Percentiles rank a stretch among this genome's conserved stretches.
Conservation (phyloP, 2,797 vertebrate species). For the Thunnus albacares region DNA sequence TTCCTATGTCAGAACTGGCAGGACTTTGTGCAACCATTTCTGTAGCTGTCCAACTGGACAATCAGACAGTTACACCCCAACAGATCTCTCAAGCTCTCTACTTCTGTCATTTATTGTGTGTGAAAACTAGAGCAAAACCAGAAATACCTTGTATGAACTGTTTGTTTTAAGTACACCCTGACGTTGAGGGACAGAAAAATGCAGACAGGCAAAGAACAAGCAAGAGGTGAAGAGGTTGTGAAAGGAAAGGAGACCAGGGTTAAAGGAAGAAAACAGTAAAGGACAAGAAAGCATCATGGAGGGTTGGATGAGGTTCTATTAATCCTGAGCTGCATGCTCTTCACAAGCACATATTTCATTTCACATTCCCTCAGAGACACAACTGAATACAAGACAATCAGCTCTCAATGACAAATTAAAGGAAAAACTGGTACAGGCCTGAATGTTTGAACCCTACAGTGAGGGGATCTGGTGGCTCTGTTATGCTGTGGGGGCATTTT, state of each 20-base stretch:
- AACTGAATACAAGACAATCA: slow-evolving; percentile 40
- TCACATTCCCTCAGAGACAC: neutral
- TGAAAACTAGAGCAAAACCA: no score
- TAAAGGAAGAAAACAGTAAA: neutral
- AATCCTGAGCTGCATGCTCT: neutral
- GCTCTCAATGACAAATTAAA: slow-evolving; percentile 18
- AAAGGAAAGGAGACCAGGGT: neutral
- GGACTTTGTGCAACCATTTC: no score
- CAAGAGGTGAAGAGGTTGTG: neutral
- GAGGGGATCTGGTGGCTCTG: no score
- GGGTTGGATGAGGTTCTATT: neutral
- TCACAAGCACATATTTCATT: slow-evolving; percentile 35
- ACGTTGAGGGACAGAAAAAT: neutral
- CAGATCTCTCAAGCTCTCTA: no score
- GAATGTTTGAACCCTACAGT: no score
- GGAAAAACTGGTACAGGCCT: no score
- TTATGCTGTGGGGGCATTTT: no score
- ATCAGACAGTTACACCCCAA: no score
- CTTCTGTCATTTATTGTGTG: no score
- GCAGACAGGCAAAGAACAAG: neutral
- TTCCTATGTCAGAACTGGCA: no score
- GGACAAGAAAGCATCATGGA: neutral
- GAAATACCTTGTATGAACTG: no score
- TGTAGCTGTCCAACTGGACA: neutral
- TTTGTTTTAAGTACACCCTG: no score